These are phyloP conservation scores for Oreotrochilus melanogaster DNA, from an alignment of 2,113 vertebrate genomes.

Conservation along the genomic window DNA sequence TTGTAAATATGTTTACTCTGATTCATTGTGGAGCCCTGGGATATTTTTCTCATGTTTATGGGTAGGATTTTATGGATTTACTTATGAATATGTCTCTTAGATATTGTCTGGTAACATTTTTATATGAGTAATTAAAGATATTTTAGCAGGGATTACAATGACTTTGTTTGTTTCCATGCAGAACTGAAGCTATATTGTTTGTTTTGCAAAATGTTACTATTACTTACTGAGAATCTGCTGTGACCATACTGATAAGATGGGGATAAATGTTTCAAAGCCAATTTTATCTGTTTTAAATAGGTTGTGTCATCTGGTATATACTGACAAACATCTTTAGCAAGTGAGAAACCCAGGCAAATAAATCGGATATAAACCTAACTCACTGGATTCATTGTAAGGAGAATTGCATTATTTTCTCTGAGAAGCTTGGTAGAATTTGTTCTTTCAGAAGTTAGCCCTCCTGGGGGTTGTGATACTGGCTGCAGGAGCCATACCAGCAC, in stretches of 20 bases:
- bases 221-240: neutral
- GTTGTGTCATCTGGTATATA: neutral
- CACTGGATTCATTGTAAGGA: neutral
- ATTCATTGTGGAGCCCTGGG: neutral
- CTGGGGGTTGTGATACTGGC: fast-evolving
- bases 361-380: slow-evolving; percentile 2
- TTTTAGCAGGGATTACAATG: neutral
- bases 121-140: neutral
- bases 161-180: neutral
- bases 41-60: neutral
- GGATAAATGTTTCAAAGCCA: neutral
- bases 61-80: neutral
- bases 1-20: neutral
- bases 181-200: neutral
- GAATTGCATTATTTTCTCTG: neutral
- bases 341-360: neutral
- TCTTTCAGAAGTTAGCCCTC: neutral
- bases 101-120: neutral
- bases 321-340: neutral
- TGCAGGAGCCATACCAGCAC: neutral
- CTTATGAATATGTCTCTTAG: neutral
- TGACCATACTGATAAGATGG: neutral
- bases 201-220: neutral
- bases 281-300: neutral
- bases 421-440: neutral